Evolutionary conservation across 1,140 invertebrate genomes (phyloP).

Genomic region (Telenomus remus): DNA sequence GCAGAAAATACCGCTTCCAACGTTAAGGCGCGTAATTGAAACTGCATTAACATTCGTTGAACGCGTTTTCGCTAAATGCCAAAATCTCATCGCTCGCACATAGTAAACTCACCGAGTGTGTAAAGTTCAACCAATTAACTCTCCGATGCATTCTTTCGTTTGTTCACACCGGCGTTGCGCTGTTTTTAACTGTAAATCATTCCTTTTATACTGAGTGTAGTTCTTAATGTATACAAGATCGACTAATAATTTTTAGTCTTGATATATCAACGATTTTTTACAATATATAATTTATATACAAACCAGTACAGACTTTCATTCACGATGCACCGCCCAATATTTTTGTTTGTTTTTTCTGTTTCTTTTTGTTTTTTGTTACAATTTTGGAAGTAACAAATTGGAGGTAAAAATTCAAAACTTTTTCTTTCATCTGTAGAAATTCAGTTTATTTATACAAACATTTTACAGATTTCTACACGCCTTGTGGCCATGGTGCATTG

Average conservation of each 20-base stretch:
- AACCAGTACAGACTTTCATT: background rate
- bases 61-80: slow-evolving; percentile 45
- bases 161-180: background rate
- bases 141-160: slow-evolving; percentile 26
- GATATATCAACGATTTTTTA: slow-evolving; percentile 44
- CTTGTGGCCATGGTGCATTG: slow-evolving; percentile 61
- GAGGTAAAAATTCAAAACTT: background rate
- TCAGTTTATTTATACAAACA: slow-evolving; percentile 57
- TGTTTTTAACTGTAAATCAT: no score
- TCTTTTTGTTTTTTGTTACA: slow-evolving; percentile 1
- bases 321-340: background rate
- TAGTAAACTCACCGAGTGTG: slow-evolving; percentile 13
- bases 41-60: slow-evolving; percentile 8
- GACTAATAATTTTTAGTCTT: slow-evolving; percentile 39
- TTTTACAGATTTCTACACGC: slow-evolving; percentile 41
- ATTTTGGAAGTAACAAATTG: background rate
- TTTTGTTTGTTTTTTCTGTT: background rate
- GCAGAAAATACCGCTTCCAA: slow-evolving; percentile 66
- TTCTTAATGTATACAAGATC: slow-evolving; percentile 33
- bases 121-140: slow-evolving; percentile 7
- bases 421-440: slow-evolving; percentile 28
- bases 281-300: slow-evolving; percentile 34
- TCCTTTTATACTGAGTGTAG: background rate
- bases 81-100: slow-evolving; percentile 48
- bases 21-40: background rate